Percentiles rank a stretch among this genome's conserved stretches.
phyloP scores from a whole-genome alignment of 2,888 invertebrate genomes.

The Pinctada fucata region DNA sequence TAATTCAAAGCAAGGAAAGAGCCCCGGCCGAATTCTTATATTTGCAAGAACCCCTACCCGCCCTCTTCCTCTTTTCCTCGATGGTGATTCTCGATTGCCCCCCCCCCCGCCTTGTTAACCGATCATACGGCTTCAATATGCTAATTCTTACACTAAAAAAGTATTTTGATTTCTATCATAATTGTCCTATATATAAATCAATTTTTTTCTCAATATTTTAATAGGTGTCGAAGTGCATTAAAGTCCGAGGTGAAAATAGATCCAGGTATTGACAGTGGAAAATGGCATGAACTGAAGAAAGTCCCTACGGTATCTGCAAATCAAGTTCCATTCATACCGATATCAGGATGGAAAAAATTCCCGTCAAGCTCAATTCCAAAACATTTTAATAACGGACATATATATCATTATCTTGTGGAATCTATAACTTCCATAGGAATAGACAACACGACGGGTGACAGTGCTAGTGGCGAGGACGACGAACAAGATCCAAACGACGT shows the following conservation, averaged over 20 bases:
- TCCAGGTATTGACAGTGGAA: not conserved
- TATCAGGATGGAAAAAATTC: not conserved
- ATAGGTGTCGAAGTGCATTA: not conserved
- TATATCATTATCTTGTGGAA: not conserved
- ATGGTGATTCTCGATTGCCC: too few relatives aligned
- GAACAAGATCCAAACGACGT: not conserved
- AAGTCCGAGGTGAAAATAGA: not conserved
- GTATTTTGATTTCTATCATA: too few relatives aligned
- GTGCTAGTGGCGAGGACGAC: not conserved
- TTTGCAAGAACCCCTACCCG: too few relatives aligned
- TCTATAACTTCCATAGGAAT: not conserved
- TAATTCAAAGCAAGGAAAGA: too few relatives aligned
- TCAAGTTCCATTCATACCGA: not conserved
- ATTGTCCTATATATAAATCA: too few relatives aligned
- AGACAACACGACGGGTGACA: not conserved
- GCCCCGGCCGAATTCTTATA: too few relatives aligned
- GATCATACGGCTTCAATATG: too few relatives aligned
- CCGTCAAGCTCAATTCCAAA: not conserved
- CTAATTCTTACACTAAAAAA: too few relatives aligned
- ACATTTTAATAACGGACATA: conserved; percentile 1
- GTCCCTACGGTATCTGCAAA: not conserved
- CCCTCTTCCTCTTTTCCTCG: too few relatives aligned
- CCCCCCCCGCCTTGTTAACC: too few relatives aligned
- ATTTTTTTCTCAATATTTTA: not conserved
- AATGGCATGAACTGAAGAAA: conserved; percentile 7